Evolutionary conservation across 2,888 invertebrate genomes (phyloP).

Genomic region (Papilio demoleus): DNA sequence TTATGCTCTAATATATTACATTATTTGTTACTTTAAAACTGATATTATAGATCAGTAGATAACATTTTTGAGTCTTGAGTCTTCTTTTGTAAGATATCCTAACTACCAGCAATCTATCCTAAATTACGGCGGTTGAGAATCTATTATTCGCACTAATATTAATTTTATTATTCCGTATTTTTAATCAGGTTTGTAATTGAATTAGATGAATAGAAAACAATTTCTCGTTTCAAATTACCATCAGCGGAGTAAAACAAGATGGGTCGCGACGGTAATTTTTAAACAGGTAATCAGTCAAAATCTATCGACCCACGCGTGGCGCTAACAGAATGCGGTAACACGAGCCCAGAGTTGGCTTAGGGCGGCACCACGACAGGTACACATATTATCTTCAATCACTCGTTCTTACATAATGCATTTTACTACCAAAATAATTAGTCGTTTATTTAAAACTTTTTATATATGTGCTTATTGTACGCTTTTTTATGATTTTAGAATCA

Average conservation of each 20-base stretch:
- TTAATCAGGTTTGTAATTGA: not conserved
- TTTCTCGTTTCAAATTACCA: conserved; percentile 30
- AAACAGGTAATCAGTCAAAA: conserved; percentile 80
- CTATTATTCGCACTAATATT: not conserved
- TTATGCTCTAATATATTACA: conserved; percentile 18
- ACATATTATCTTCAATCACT: conserved; percentile 26
- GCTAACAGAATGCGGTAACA: conserved; percentile 51
- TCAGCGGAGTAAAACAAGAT: conserved; percentile 42
- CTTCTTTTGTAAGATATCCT: not conserved
- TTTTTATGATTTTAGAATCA: not conserved
- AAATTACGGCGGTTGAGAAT: not conserved
- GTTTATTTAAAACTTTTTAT: conserved; percentile 16
- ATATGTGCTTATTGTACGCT: conserved; percentile 2
- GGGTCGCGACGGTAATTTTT: conserved; percentile 75
- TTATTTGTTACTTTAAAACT: conserved; percentile 8
- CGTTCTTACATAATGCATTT: conserved; percentile 37
- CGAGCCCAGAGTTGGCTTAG: conserved; percentile 17
- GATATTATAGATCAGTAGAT: not conserved
- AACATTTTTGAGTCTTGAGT: not conserved
- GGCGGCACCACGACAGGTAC: conserved; percentile 28
- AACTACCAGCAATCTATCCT: not conserved
- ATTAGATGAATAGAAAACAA: conserved; percentile 10
- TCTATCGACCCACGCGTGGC: conserved; percentile 73
- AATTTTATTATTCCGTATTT: not conserved
- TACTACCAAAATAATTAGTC: conserved; percentile 24